Evolutionary conservation across 2,113 vertebrate species (phyloP), one percentile per base, ranked within the genome.

Genomic region (Cichladusa arquata): DNA sequence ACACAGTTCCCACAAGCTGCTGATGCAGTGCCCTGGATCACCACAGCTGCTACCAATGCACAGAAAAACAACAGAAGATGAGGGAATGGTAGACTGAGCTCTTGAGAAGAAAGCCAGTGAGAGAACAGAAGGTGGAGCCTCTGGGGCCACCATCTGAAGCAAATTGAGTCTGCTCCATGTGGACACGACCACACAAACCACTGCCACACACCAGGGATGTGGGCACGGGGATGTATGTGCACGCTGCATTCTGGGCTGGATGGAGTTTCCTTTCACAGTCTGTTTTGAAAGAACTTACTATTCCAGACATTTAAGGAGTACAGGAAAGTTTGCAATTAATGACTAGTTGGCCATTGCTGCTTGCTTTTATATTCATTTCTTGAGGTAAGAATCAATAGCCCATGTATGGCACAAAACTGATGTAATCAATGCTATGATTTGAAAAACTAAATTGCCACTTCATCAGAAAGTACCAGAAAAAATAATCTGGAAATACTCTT

Each of bases 121-220:
- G 42, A 19, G 86, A 66, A 65, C 6, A 73, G 66, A 53, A 90
- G 58, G 64, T 36, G n/a, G 47, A 88, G 47, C 28, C 50, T 61
- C 23, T 64, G 25, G 45, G 28, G 25, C 38, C 84, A 72, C 8
- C 34, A 57, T 50, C 42, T 81, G 14, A 17, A 5, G 17, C 20
- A 50, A 25, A 40, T 16, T 22, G 62, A 50, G 53, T 38, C 17
- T 81, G 74, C 56, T 88, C 34, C 56, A 33, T 58, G 42, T 33
- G 31, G 58, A 19, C 17, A 3, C 29, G 56, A 40, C 66, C 4
- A 1, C 79, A 67, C 29, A 78, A 94, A 62, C 24, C 45, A 33
- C 22, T 0, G 0, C 14, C 48, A 45, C 50, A 20, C 47, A 48
- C 22, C 0, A 0, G 47, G 31, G 58, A 58, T 8, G 3, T 83